phyloP scores from a whole-genome alignment of 2,888 invertebrate species.

The Holacanthella duospinosa region DNA sequence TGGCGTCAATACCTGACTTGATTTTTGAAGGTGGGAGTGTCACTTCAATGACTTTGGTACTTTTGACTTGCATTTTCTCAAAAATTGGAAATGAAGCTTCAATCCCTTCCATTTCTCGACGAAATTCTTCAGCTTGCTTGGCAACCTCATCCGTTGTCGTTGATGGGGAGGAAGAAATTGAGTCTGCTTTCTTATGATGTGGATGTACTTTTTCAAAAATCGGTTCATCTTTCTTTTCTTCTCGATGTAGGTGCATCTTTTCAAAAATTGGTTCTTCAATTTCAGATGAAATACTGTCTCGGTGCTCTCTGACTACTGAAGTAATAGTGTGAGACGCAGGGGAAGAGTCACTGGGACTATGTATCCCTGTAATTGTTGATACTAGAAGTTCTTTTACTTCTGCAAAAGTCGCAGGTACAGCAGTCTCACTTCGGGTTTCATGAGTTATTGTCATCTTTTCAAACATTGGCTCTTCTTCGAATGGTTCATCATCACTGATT shows the following conservation, averaged over 20 bases:
- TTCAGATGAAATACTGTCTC: not conserved
- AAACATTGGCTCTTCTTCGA: not conserved
- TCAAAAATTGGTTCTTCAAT: slow-evolving; percentile 7
- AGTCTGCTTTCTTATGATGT: not conserved
- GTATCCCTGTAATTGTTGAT: not conserved
- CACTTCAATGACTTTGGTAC: not conserved
- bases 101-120: too few species aligned
- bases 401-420: not conserved
- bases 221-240: slow-evolving; percentile 1
- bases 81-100: too few species aligned
- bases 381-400: not conserved
- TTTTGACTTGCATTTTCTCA: not conserved
- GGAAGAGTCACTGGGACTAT: not conserved
- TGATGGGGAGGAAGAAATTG: not conserved
- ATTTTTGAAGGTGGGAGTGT: not conserved
- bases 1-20: too few species aligned
- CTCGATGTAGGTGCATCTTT: not conserved
- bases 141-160: not conserved
- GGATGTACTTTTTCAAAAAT: slow-evolving; percentile 1
- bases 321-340: not conserved
- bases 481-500: not conserved
- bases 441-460: not conserved
- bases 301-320: not conserved
- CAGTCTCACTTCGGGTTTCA: not conserved
- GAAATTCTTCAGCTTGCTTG: too few species aligned